Percentiles rank a stretch among this genome's conserved stretches.
These are phyloP conservation scores for Troides aeacus DNA, from an alignment of 2,888 invertebrate genomes.

Conservation along the genomic window DNA sequence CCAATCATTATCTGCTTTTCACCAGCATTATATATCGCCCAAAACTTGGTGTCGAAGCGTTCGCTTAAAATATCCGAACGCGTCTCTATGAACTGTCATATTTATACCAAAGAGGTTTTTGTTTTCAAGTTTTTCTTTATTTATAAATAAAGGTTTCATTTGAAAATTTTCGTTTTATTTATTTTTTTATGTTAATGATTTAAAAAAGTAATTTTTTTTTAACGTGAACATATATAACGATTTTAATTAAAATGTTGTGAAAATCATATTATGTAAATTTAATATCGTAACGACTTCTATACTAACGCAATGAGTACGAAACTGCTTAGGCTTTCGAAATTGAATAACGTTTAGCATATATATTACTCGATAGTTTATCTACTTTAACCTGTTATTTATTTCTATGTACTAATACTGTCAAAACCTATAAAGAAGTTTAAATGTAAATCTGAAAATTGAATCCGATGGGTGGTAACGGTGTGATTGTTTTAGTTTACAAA, in stretches of 20 bases:
- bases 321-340: conserved; percentile 35
- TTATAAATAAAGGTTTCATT: conserved; percentile 58
- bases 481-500: too few relatives aligned
- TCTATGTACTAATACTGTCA: too few relatives aligned
- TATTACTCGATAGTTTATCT: background rate
- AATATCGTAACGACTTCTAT: background rate
- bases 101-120: conserved; percentile 50
- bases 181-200: conserved; percentile 31
- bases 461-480: too few relatives aligned
- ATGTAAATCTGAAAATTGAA: too few relatives aligned
- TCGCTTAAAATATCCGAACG: conserved; percentile 19
- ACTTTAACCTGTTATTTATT: too few relatives aligned
- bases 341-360: background rate
- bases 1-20: conserved; percentile 66
- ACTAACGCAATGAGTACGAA: conserved; percentile 2
- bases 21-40: conserved; percentile 49
- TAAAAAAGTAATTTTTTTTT: background rate
- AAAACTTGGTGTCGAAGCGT: conserved; percentile 37
- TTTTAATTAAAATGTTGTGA: background rate
- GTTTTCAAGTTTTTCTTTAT: conserved; percentile 31
- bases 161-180: conserved; percentile 43
- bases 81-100: conserved; percentile 29
- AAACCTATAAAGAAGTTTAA: too few relatives aligned
- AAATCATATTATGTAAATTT: background rate
- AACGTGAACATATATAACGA: background rate